A percentile compares a stretch with the other conserved stretches of the same genome.
Evolutionary conservation across 2,113 vertebrate genomes (phyloP).

Genomic region (Actinemys pallida): DNA sequence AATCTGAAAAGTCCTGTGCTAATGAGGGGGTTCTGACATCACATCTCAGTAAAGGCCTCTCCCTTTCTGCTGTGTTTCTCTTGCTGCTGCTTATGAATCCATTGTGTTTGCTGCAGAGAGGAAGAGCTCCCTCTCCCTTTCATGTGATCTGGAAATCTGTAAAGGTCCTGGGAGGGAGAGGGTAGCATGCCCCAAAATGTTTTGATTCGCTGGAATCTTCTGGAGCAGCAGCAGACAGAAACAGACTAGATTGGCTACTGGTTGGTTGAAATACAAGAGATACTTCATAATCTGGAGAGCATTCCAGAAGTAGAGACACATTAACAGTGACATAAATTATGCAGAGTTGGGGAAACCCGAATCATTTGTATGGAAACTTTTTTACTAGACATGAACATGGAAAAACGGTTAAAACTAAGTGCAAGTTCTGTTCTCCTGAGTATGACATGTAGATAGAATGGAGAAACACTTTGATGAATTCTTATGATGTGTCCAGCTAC

Average conservation of each 20-base stretch:
- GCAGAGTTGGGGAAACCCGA: neutral
- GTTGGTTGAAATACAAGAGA: neutral
- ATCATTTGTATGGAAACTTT: neutral
- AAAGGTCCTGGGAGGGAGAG: neutral
- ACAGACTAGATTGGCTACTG: neutral
- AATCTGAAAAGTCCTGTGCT: neutral
- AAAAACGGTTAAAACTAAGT: neutral
- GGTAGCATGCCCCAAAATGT: neutral
- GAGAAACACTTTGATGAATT: neutral
- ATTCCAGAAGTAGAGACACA: neutral
- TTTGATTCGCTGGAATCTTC: neutral
- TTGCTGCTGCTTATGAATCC: neutral
- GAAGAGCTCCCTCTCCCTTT: neutral
- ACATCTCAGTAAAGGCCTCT: neutral
- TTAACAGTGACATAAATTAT: neutral
- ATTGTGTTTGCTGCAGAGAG: neutral
- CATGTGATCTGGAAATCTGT: neutral
- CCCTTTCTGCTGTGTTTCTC: neutral
- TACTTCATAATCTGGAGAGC: neutral
- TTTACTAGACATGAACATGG: neutral
- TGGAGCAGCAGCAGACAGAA: neutral
- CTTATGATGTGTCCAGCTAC: neutral
- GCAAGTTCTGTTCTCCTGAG: neutral
- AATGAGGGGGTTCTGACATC: neutral
- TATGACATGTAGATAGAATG: neutral